A percentile compares a stretch with the other conserved stretches of the same genome.
These are phyloP conservation scores for Anoplopoma fimbria DNA, from an alignment of 2,113 vertebrate genomes.

Conservation along the genomic window DNA sequence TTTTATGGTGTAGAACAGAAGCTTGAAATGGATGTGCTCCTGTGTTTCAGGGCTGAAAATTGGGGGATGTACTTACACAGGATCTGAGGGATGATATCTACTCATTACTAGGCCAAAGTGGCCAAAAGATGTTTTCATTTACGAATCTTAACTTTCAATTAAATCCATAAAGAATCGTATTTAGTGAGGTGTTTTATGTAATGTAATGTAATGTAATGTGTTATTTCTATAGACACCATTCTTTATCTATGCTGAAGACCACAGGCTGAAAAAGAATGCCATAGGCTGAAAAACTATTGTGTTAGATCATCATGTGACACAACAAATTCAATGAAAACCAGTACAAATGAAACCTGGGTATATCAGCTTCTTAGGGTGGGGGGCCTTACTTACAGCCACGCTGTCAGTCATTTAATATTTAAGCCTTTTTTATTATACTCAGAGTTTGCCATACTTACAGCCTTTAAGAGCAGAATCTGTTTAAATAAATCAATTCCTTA, in stretches of 20 bases:
- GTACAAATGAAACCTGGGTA: not conserved
- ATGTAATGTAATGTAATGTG: too few species aligned
- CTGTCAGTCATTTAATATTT: not conserved
- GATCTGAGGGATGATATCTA: not conserved
- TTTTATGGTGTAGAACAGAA: not conserved
- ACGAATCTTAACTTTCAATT: not conserved
- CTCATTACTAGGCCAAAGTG: not conserved
- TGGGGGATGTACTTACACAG: not conserved
- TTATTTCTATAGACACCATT: not conserved
- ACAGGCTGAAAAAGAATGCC: constrained; percentile 10
- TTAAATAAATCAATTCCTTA: too few species aligned
- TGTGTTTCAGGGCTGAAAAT: not conserved
- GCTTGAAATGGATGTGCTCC: not conserved
- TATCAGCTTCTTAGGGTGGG: not conserved
- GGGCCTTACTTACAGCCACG: not conserved
- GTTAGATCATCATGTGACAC: not conserved
- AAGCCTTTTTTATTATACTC: not conserved
- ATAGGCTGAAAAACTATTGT: not conserved
- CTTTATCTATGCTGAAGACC: constrained; percentile 3
- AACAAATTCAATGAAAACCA: not conserved
- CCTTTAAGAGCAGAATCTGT: not conserved
- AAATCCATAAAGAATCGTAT: not conserved
- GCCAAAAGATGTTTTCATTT: not conserved
- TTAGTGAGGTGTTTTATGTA: too few species aligned
- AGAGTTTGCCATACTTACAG: not conserved